These are phyloP conservation scores for Phoenicopterus ruber DNA, from an alignment of 2,113 vertebrate species.

Conservation along the genomic window DNA sequence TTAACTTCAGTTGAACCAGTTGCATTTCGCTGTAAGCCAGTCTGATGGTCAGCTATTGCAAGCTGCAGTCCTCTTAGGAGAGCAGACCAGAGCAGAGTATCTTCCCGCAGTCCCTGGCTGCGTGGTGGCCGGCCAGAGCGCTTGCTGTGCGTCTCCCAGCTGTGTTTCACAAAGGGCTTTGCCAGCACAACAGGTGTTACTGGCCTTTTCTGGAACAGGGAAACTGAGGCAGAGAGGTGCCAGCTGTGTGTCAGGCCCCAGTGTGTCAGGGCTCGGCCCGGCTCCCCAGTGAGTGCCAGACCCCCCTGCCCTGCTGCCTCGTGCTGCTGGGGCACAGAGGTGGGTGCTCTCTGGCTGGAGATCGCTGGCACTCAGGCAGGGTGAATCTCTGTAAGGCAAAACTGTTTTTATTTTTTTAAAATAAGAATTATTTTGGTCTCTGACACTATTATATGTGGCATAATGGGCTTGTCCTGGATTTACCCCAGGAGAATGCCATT, in stretches of 20 bases:
- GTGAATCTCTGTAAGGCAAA: not conserved
- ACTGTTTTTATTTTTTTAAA: too few species aligned
- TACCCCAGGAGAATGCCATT: not conserved
- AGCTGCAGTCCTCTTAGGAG: not conserved
- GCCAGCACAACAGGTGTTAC: not conserved
- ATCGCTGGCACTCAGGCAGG: rapidly evolving
- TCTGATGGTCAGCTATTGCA: not conserved
- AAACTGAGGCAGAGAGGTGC: not conserved
- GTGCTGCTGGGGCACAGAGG: not conserved
- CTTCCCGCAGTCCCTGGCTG: not conserved
- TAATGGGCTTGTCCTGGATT: not conserved
- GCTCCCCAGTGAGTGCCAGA: not conserved
- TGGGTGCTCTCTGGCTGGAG: not conserved
- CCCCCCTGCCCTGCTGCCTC: not conserved
- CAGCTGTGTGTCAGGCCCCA: not conserved
- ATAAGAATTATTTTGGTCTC: not conserved
- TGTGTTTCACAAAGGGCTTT: not conserved
- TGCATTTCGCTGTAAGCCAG: not conserved
- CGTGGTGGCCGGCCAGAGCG: rapidly evolving
- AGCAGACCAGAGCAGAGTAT: not conserved
- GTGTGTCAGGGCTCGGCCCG: not conserved
- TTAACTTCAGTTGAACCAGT: not conserved
- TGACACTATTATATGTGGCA: not conserved
- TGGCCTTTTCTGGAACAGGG: not conserved
- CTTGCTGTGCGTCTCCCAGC: not conserved